A percentile compares a stretch with the other conserved stretches of the same genome.
phyloP scores from a whole-genome alignment of 2,888 invertebrate species.

The Argyresthia goedartella region DNA sequence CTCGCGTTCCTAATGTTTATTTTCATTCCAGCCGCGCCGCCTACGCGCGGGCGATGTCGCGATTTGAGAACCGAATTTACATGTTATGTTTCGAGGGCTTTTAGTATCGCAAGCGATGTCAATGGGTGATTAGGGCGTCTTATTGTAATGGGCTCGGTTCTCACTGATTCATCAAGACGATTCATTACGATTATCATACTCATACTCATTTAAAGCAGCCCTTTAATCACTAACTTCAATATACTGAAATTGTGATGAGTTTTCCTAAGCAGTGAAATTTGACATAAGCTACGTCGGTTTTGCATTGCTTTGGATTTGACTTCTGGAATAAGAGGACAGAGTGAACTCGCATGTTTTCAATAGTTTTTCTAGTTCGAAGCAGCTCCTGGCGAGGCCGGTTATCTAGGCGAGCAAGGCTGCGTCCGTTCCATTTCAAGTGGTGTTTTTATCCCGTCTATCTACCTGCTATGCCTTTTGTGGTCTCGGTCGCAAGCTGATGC shows the following conservation, averaged over 20 bases:
- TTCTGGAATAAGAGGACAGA: no score
- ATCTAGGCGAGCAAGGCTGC: conserved; percentile 56
- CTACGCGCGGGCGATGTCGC: conserved; percentile 61
- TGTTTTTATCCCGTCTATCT: conserved; percentile 66
- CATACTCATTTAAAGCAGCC: no score
- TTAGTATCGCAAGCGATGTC: conserved; percentile 58
- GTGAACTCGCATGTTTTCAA: neutral
- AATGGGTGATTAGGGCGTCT: conserved; percentile 50
- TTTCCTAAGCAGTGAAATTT: conserved; percentile 16
- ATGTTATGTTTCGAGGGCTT: conserved; percentile 58
- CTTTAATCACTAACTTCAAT: no score
- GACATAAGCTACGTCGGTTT: conserved; percentile 8
- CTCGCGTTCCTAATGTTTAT: conserved; percentile 40
- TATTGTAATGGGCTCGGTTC: conserved; percentile 10
- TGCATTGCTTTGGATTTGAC: conserved; percentile 10
- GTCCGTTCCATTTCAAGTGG: conserved; percentile 53
- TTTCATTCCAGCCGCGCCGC: conserved; percentile 58
- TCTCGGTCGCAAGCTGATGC: conserved; percentile 31
- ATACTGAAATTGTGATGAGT: no score
- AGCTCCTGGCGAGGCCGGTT: conserved; percentile 23
- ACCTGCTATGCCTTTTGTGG: conserved; percentile 27
- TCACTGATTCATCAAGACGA: no score
- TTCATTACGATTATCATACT: no score
- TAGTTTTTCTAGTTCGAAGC: conserved; percentile 26
- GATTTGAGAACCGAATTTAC: conserved; percentile 67